These are phyloP conservation scores for Leptinotarsa undecemlineata DNA, from an alignment of 1,140 invertebrate genomes.

Conservation along the genomic window DNA sequence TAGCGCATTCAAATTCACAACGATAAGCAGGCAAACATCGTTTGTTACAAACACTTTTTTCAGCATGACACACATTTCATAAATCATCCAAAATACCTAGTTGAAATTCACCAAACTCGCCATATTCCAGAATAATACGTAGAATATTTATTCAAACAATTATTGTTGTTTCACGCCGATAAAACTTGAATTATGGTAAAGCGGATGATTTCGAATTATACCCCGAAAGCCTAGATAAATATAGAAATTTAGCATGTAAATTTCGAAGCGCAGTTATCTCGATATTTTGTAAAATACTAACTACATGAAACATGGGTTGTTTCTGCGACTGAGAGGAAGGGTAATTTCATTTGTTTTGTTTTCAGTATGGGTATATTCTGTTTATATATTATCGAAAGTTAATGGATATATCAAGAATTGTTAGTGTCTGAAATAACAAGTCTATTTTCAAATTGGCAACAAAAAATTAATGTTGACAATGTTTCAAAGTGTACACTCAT, in stretches of 20 bases:
- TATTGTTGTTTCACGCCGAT: constrained; percentile 15
- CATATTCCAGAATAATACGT: constrained; percentile 7
- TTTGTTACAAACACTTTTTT: not conserved
- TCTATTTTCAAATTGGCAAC: too few relatives aligned
- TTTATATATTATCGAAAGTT: too few relatives aligned
- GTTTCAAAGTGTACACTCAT: too few relatives aligned
- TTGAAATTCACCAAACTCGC: not conserved
- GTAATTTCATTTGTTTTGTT: too few relatives aligned
- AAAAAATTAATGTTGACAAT: too few relatives aligned
- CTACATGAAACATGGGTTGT: not conserved
- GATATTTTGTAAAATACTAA: not conserved
- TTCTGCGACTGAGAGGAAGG: too few relatives aligned
- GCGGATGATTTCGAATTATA: constrained; percentile 20
- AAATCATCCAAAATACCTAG: constrained; percentile 1
- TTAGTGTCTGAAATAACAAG: too few relatives aligned
- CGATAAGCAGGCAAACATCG: not conserved
- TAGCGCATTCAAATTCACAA: too few relatives aligned
- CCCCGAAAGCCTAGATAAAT: constrained; percentile 15
- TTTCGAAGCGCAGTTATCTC: not conserved
- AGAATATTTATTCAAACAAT: constrained; percentile 15
- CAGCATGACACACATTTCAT: not conserved
- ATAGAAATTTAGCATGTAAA: constrained; percentile 16
- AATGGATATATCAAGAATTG: too few relatives aligned
- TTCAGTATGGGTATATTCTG: too few relatives aligned
- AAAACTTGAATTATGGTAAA: constrained; percentile 16